phyloP scores from a whole-genome alignment of 1,140 invertebrate species.

The Trachymyrmex septentrionalis region DNA sequence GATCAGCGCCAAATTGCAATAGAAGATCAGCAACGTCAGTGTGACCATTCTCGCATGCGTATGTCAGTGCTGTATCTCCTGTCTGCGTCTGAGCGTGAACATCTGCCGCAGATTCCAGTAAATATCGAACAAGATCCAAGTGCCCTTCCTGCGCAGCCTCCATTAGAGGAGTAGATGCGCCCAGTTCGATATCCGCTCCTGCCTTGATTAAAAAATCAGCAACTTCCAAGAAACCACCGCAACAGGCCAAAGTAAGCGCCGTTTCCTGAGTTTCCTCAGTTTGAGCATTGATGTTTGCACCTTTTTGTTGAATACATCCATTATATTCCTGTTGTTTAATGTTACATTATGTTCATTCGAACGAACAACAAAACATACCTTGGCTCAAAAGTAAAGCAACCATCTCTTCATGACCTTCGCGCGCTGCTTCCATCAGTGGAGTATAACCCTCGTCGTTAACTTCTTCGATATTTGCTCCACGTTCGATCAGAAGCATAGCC shows the following conservation, averaged over 20 bases:
- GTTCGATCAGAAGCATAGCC: slow-evolving; percentile 97
- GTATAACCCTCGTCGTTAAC: slow-evolving; percentile 99
- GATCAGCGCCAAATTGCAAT: slow-evolving; percentile 95
- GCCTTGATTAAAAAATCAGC: slow-evolving; percentile 98
- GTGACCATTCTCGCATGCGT: slow-evolving; percentile 99
- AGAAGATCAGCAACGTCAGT: slow-evolving; percentile 97
- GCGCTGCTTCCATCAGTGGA: slow-evolving; percentile 99
- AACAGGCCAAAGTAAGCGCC: slow-evolving; percentile 98
- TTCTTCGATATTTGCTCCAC: slow-evolving; percentile 99
- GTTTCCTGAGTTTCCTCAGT: slow-evolving; percentile 99
- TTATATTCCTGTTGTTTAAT: neutral
- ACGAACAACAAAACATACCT: slow-evolving; percentile 86
- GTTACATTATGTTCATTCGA: neutral
- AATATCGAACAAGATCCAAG: slow-evolving; percentile 95
- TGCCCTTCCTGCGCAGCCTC: slow-evolving; percentile 99
- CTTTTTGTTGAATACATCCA: slow-evolving; percentile 81
- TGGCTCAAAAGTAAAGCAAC: slow-evolving; percentile 97
- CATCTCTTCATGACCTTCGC: slow-evolving; percentile 99
- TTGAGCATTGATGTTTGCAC: slow-evolving; percentile 98
- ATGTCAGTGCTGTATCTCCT: slow-evolving; percentile 98
- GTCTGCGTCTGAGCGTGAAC: slow-evolving; percentile 97
- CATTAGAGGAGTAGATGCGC: slow-evolving; percentile 99
- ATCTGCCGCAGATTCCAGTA: slow-evolving; percentile 94
- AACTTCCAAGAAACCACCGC: slow-evolving; percentile 99
- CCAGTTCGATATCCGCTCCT: slow-evolving; percentile 97